Percentiles rank a stretch among this genome's conserved stretches.
Conservation (phyloP, 2,797 vertebrate species). For the Alca torda region DNA sequence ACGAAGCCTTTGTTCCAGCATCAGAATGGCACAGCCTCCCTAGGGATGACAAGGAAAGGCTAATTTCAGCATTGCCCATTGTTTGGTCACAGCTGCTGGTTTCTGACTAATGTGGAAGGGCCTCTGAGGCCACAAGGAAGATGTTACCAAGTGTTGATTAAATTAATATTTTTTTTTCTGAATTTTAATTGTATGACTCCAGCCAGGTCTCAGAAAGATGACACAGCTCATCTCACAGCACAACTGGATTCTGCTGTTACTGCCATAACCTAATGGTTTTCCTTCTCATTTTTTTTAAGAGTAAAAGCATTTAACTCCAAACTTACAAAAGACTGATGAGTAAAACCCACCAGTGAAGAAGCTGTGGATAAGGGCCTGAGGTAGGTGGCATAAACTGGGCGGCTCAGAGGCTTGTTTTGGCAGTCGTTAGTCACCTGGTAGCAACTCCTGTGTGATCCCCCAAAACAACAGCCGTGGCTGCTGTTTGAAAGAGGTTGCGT, state of each 20-base stretch:
- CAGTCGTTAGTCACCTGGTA: background rate
- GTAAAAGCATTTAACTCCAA: background rate
- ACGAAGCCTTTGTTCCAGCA: background rate
- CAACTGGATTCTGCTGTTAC: background rate
- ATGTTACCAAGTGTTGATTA: background rate
- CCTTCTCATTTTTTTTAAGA: background rate
- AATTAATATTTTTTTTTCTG: background rate
- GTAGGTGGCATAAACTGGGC: background rate
- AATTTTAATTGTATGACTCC: background rate
- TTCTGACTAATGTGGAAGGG: background rate
- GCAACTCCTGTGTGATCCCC: background rate
- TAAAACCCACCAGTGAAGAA: background rate
- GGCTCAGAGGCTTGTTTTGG: background rate
- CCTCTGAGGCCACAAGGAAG: background rate
- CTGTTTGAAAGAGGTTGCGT: background rate
- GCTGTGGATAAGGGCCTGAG: background rate
- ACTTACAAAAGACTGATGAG: background rate
- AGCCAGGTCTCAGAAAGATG: background rate
- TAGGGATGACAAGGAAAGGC: background rate
- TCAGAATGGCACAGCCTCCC: background rate
- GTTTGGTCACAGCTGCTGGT: background rate
- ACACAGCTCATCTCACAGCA: background rate
- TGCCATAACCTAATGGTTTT: background rate
- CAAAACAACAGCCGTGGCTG: rapidly evolving
- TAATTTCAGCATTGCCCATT: background rate